Evolutionary conservation across 2,888 invertebrate genomes (phyloP), one percentile per base, ranked within the genome.

Genomic region (Euplagia quadripunctaria): DNA sequence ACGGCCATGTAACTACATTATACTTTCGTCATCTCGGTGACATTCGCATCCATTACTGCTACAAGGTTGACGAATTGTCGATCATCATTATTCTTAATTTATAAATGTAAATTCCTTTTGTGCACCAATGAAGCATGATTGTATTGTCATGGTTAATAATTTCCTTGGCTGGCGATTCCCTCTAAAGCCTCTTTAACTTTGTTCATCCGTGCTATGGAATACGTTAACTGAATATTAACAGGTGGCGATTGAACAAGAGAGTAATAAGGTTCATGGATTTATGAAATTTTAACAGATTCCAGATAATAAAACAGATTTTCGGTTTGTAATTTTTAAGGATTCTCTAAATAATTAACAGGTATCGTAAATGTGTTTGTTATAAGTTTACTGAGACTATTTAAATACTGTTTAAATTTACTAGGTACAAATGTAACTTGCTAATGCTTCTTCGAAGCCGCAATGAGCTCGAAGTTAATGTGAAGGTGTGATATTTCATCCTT

Each of bases 1-100:
- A 68, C 52, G 55, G 66, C 77, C 70, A 41, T 77, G 61, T 77
- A 79, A 76, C 74, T 71, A 72, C 74, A 70, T 64, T 77, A 67
- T 84, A 81, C 82, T 83, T 79, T 77, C 64, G 76, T 81, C 79
- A 75, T 73, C 76, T 74, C 74, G 41, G 69, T 85, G 86, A 81
- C 87, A 83, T 87, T 85, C 83, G 72, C 76, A 74, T 75, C 77
- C 78, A 78, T 80, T 79, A 77, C 61, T 76, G 77, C 76, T 68
- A 78, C 87, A 87, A 88, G 85, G 87, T 81, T 85, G 77, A 77
- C 78, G 82, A 84, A 83, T 86, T 84, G 82, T 77, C 80, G 78
- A 81, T 83, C 79, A 81, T 85, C 81, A 81, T 72, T 80, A 81
- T 77, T 79, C 76, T 75, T 87, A 75, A 85, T 83, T 83, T 81